Conservation (phyloP, 2,113 vertebrate genomes). For the Neomonachus schauinslandi region DNA sequence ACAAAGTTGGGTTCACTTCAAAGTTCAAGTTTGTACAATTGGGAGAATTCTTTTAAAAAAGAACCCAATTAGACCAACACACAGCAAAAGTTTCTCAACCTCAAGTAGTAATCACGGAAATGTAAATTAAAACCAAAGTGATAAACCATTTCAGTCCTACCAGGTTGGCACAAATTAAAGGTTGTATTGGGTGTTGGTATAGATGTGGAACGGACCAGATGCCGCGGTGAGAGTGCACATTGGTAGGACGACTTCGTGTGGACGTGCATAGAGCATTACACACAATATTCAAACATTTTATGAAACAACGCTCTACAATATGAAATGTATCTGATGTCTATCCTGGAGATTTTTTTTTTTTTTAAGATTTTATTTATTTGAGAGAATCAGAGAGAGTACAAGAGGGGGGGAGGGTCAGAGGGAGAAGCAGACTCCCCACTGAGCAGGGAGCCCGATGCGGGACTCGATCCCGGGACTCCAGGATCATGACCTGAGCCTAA, state of each 20-base stretch:
- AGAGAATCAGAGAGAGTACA: too few relatives aligned
- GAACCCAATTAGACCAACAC: not conserved
- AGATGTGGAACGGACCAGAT: not conserved
- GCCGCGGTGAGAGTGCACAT: not conserved
- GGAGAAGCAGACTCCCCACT: too few relatives aligned
- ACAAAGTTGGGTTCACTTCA: not conserved
- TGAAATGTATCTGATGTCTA: not conserved
- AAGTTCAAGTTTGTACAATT: not conserved
- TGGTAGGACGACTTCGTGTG: not conserved
- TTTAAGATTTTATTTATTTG: too few relatives aligned
- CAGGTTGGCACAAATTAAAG: not conserved
- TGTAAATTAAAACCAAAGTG: not conserved
- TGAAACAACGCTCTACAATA: not conserved
- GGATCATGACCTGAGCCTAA: too few relatives aligned
- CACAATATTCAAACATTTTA: not conserved
- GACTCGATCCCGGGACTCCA: too few relatives aligned
- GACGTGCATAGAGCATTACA: fast-evolving
- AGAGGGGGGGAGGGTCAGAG: too few relatives aligned
- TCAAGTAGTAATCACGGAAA: not conserved
- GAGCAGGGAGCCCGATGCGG: too few relatives aligned
- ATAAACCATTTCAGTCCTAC: not conserved
- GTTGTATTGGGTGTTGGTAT: not conserved
- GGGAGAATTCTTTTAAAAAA: not conserved
- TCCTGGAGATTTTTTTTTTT: not conserved
- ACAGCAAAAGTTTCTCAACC: not conserved